phyloP scores from a whole-genome alignment of 2,888 invertebrate genomes.

The Lissocephala sabroskyi region DNA sequence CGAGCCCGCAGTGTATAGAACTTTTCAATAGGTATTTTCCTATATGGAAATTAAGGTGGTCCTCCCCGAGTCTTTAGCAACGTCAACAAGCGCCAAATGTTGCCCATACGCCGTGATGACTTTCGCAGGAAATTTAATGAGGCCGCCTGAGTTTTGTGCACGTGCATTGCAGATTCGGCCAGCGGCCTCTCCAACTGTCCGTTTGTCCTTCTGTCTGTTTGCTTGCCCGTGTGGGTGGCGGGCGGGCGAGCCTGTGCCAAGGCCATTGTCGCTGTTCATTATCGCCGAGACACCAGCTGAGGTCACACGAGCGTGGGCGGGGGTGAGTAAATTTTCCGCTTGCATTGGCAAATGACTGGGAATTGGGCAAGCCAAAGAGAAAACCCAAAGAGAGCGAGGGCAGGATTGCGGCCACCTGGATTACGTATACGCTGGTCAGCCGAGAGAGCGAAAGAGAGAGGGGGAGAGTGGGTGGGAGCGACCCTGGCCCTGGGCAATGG shows the following conservation, averaged over 20 bases:
- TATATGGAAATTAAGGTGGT: too few species aligned
- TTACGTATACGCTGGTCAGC: constrained; percentile 48
- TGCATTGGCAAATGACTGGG: not conserved
- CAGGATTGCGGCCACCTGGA: constrained; percentile 6
- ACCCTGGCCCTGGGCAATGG: not conserved
- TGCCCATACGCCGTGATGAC: constrained; percentile 36
- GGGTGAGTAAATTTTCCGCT: not conserved
- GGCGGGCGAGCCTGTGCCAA: constrained; percentile 25
- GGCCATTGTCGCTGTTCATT: constrained; percentile 48
- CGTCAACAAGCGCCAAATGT: constrained; percentile 25
- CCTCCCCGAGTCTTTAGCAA: constrained; percentile 11
- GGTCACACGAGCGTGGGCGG: not conserved
- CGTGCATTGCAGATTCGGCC: constrained; percentile 13
- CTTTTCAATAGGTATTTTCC: too few species aligned
- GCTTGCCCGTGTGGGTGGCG: constrained; percentile 1
- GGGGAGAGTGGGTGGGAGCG: not conserved
- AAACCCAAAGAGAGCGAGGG: not conserved
- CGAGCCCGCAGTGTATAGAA: too few species aligned
- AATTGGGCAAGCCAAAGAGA: not conserved
- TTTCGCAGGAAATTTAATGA: too few species aligned
- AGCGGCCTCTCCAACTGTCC: too few species aligned
- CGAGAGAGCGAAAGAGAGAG: not conserved
- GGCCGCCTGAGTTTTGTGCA: constrained; percentile 21
- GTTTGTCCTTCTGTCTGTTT: constrained; percentile 4
- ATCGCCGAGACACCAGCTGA: constrained; percentile 18